phyloP scores from a whole-genome alignment of 2,888 invertebrate genomes.

The Meiosimyza platycephala region DNA sequence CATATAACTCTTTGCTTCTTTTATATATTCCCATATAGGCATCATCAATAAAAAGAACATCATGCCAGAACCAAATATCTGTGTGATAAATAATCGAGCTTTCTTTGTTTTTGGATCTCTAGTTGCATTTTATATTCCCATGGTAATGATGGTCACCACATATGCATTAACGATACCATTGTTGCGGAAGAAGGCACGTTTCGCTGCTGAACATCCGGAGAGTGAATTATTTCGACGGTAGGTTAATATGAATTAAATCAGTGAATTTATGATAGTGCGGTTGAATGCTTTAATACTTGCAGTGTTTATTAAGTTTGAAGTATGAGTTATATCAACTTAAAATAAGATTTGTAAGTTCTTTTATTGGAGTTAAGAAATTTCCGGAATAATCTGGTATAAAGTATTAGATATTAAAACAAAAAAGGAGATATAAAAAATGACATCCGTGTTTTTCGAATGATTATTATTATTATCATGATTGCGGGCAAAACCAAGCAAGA shows the following conservation, averaged over 20 bases:
- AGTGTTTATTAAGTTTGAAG: too few species aligned
- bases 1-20: conserved; percentile 1
- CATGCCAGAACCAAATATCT: conserved; percentile 80
- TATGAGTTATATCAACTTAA: background rate
- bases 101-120: conserved; percentile 93
- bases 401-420: too few species aligned
- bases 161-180: conserved; percentile 91
- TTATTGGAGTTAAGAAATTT: too few species aligned
- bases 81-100: conserved; percentile 85
- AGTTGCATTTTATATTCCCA: conserved; percentile 94
- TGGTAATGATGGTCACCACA: conserved; percentile 93
- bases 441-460: too few species aligned
- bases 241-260: conserved; percentile 41
- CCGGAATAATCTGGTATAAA: too few species aligned
- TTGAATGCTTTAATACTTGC: background rate
- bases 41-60: conserved; percentile 81
- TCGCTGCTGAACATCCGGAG: conserved; percentile 76
- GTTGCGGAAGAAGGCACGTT: conserved; percentile 81
- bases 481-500: too few species aligned
- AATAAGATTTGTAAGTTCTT: background rate
- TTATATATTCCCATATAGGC: conserved; percentile 68
- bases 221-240: conserved; percentile 71
- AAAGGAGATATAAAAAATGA: too few species aligned
- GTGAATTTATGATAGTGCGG: background rate
- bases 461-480: too few species aligned